Base-by-base conservation (phyloP, 2,797 vertebrate species). In the Psittacula derbiana region DNA sequence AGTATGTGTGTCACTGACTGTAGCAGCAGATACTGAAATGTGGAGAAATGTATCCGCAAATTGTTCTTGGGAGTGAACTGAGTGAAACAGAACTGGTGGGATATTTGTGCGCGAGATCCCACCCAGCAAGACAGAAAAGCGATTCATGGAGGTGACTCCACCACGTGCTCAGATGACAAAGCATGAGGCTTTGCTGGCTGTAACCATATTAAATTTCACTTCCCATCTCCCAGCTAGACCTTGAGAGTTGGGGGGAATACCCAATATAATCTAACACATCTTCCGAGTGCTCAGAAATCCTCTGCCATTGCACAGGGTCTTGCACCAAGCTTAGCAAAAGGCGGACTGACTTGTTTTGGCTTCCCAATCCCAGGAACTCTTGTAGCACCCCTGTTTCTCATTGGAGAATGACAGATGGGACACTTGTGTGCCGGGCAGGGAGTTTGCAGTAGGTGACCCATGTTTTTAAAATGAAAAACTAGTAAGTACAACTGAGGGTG, bases 91-190 rank as follows among this genome's bases (percentile, higher is more conserved):
- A 52, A 40, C 27, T 1, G 20, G 12, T 72, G 36, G 69, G n/a
- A 3, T 92, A 16, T 88, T 76, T 85, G 52, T 90, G 70, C 20
- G 11, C 0, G 1, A 74, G 70, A 67, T 88, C 71, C 69, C 66
- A 79, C 82, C 70, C 85, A 36, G 5, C 8, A 28, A 20, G 67
- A 28, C 60, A 67, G 62, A 47, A 55, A 10, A 90, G 64, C 10
- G 0, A 91, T 79, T 94, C 73, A 46, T 14, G 0, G 82, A 88
- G 47, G 17, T 88, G 55, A 91, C 62, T 79, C 41, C 16, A 23
- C 62, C 58, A 53, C 49, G 71, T 93, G 91, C 80, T 92, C n/a
- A 7, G 86, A 91, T 94, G 91, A 91, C 75, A 94, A 88, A 89
- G 66, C 92, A 69, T 53, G 61, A 76, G 85, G 33, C 74, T 81